These are phyloP conservation scores for Lacerta bilineata DNA, from an alignment of 2,797 vertebrate species.

Conservation along the genomic window DNA sequence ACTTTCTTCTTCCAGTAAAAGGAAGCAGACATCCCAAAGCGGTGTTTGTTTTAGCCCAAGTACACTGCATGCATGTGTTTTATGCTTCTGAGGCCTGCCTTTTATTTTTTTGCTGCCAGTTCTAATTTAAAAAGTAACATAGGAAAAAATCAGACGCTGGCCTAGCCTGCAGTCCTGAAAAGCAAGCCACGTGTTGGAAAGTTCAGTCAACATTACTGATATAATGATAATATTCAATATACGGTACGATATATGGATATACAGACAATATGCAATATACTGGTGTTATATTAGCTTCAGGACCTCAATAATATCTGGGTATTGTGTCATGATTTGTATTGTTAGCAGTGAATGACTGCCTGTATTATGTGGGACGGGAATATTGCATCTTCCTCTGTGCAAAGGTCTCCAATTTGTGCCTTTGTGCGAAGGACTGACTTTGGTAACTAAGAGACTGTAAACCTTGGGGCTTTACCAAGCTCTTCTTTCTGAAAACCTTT, in stretches of 20 bases:
- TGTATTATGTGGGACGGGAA: neutral
- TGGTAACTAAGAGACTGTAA: neutral
- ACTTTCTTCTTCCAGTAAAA: conserved; percentile 35
- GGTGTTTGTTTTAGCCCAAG: conserved; percentile 33
- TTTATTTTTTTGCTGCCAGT: conserved; percentile 61
- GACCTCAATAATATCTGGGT: neutral
- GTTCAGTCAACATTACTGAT: conserved; percentile 4
- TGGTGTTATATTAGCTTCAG: neutral
- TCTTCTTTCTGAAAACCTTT: conserved; percentile 2
- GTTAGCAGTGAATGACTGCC: neutral
- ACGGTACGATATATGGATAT: neutral
- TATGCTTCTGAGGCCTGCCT: conserved; percentile 56
- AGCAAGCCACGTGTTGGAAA: conserved; percentile 39
- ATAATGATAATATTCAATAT: no score
- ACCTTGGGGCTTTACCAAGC: neutral
- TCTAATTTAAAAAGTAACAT: conserved; percentile 62
- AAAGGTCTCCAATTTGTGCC: neutral
- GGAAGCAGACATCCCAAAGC: conserved; percentile 40
- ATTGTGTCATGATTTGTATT: neutral
- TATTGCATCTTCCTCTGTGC: neutral
- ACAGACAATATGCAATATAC: no score
- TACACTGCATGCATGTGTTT: conserved; percentile 48
- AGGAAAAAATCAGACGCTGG: conserved; percentile 57
- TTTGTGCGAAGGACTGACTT: neutral
- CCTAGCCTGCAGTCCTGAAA: conserved; percentile 59